phyloP scores from a whole-genome alignment of 2,888 invertebrate genomes.

The Orthosia incerta region DNA sequence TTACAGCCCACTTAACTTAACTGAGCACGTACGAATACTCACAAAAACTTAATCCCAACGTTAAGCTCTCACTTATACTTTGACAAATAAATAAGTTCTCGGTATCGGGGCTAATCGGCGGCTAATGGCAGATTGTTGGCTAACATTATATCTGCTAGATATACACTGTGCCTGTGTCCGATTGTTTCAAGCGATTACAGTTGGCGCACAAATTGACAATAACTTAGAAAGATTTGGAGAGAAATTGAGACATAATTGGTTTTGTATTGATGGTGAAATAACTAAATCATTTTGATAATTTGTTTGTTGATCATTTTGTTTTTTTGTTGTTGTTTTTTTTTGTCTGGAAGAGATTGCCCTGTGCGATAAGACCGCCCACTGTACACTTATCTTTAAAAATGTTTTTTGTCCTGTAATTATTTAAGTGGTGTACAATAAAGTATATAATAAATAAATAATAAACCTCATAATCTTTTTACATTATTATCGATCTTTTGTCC shows the following conservation, averaged over 20 bases:
- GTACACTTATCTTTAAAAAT: no score
- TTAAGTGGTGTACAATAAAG: no score
- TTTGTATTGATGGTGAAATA: not conserved
- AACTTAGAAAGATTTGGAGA: not conserved
- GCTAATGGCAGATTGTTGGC: constrained; percentile 41
- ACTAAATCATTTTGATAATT: not conserved
- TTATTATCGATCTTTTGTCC: not conserved
- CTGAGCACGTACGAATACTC: constrained; percentile 23
- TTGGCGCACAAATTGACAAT: constrained; percentile 2
- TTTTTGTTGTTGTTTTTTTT: no score
- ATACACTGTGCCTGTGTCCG: constrained; percentile 14
- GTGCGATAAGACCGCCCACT: no score
- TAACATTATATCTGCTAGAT: constrained; percentile 10
- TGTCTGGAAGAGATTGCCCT: no score
- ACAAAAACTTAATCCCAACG: constrained; percentile 49
- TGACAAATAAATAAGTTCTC: constrained; percentile 55
- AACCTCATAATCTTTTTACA: not conserved
- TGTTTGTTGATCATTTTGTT: no score
- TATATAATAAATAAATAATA: no score
- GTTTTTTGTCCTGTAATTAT: no score
- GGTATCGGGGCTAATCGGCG: constrained; percentile 46
- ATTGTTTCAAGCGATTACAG: constrained; percentile 1
- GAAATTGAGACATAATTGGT: not conserved
- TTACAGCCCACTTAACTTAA: constrained; percentile 3
- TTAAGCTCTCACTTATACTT: constrained; percentile 48